Evolutionary conservation across 2,797 vertebrate species (phyloP).

Genomic region (Hypotaenidia philippensis): DNA sequence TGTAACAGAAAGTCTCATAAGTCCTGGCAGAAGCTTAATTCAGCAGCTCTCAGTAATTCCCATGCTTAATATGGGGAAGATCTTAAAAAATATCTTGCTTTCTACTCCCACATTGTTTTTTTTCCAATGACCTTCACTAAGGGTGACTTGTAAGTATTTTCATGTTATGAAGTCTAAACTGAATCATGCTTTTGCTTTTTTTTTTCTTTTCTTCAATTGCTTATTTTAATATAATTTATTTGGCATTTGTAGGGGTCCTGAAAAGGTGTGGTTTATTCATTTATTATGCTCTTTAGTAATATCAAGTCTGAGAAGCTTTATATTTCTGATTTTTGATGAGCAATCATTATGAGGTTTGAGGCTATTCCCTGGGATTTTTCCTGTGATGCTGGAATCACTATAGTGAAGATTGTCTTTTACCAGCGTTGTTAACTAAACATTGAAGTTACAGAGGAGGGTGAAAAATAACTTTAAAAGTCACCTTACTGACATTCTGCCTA

Average conservation of each 20-base stretch:
- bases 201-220: background rate
- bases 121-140: background rate
- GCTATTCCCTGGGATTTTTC: background rate
- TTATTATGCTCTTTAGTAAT: background rate
- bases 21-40: background rate
- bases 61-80: background rate
- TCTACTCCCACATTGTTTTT: background rate
- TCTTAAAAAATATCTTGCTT: background rate
- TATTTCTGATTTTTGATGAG: background rate
- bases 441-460: background rate
- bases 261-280: background rate
- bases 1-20: background rate
- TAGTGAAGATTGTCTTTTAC: background rate
- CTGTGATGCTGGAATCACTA: background rate
- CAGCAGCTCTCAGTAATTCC: background rate
- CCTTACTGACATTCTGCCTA: background rate
- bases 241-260: background rate
- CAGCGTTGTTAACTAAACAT: background rate
- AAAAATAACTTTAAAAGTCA: background rate
- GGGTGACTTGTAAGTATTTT: rapidly evolving
- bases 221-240: background rate
- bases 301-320: background rate
- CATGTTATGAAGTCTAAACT: background rate
- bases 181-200: background rate
- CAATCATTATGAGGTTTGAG: background rate